A percentile compares a stretch with the other conserved stretches of the same genome.
phyloP scores from a whole-genome alignment of 2,888 invertebrate species.

The Phoenoteleia sp. region DNA sequence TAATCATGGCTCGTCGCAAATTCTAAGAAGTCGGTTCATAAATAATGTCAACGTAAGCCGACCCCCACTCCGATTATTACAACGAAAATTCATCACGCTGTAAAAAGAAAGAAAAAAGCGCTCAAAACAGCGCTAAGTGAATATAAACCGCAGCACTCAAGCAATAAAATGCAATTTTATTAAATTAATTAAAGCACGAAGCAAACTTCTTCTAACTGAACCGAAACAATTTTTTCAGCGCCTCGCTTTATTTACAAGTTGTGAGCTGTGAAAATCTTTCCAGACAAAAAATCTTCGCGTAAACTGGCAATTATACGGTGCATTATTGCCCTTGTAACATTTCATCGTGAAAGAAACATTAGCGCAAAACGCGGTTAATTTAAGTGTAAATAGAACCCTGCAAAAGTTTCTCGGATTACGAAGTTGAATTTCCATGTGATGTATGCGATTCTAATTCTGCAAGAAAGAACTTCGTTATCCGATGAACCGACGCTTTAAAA shows the following conservation, averaged over 20 bases:
- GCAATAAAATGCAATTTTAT: conserved; percentile 36
- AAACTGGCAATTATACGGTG: background rate
- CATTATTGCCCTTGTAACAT: conserved; percentile 20
- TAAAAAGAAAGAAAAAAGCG: background rate
- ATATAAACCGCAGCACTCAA: background rate
- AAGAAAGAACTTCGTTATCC: conserved; percentile 32
- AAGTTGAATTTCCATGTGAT: conserved; percentile 50
- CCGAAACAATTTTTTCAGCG: conserved; percentile 21
- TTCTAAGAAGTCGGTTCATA: conserved; percentile 38
- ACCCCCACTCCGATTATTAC: conserved; percentile 14
- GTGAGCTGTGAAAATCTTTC: conserved; percentile 21
- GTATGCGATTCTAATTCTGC: conserved; percentile 31
- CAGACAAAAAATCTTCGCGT: conserved; percentile 3
- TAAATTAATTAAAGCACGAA: conserved; percentile 6
- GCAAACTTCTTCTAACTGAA: conserved; percentile 3
- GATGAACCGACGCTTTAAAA: background rate
- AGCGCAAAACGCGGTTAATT: conserved; percentile 54
- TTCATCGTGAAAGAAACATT: conserved; percentile 28
- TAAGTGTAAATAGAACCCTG: conserved; percentile 59
- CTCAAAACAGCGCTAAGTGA: conserved; percentile 4
- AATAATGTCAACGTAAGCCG: conserved; percentile 23
- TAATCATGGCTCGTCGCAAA: conserved; percentile 9
- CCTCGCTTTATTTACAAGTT: conserved; percentile 16
- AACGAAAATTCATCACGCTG: conserved; percentile 19
- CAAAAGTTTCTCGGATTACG: conserved; percentile 45